phyloP scores from a whole-genome alignment of 2,797 vertebrate species.

The Chelon auratus region DNA sequence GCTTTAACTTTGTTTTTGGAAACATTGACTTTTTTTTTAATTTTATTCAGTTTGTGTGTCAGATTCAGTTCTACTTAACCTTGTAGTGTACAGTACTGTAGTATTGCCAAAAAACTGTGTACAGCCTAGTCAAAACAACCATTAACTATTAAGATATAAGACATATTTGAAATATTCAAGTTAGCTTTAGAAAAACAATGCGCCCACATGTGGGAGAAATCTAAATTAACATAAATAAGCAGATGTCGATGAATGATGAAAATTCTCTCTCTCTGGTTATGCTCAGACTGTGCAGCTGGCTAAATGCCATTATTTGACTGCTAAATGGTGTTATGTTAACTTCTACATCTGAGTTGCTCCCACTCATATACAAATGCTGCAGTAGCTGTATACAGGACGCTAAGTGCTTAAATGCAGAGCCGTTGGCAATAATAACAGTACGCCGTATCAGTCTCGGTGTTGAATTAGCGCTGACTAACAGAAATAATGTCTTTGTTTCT shows the following conservation, averaged over 20 bases:
- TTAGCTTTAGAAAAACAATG: too few species aligned
- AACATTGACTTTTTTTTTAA: too few species aligned
- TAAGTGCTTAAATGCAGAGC: conserved; percentile 28
- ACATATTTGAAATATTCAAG: too few species aligned
- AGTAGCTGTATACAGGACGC: neutral
- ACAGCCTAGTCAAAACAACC: too few species aligned
- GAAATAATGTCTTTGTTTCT: conserved; percentile 13
- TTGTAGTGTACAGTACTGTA: too few species aligned
- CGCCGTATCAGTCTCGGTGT: neutral
- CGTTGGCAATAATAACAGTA: conserved; percentile 2
- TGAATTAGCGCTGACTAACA: neutral
- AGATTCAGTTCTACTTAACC: too few species aligned
- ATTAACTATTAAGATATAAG: too few species aligned
- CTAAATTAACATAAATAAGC: neutral
- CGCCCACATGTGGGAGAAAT: too few species aligned
- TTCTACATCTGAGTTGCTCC: conserved; percentile 16
- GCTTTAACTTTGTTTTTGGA: too few species aligned
- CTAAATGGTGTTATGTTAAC: conserved; percentile 9
- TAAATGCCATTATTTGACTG: conserved; percentile 3
- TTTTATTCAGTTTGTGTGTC: too few species aligned
- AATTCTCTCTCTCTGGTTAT: neutral
- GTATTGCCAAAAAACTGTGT: too few species aligned
- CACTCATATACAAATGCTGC: conserved; percentile 20
- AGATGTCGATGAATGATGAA: neutral
- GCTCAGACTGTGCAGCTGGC: conserved; percentile 2